Percentiles rank a stretch among this genome's conserved stretches.
Conservation (phyloP, 2,888 invertebrate genomes). For the Sthenelais limicola region DNA sequence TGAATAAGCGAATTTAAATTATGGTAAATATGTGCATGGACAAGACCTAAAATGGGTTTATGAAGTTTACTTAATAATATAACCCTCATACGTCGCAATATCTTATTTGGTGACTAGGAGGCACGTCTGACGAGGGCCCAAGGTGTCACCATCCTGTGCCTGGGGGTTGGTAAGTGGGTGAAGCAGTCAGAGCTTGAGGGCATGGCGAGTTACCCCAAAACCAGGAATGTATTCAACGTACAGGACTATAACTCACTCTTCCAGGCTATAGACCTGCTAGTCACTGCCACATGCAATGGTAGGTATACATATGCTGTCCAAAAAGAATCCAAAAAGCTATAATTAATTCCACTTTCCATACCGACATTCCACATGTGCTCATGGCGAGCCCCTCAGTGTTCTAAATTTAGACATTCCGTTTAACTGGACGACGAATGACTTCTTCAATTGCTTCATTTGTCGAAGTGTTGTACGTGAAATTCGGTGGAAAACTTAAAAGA, state of each 20-base stretch:
- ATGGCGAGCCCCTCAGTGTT: too few relatives aligned
- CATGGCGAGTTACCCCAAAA: constrained; percentile 50
- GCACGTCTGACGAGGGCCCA: constrained; percentile 42
- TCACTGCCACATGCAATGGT: constrained; percentile 49
- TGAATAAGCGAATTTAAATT: neutral
- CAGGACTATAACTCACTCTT: constrained; percentile 46
- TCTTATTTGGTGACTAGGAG: neutral
- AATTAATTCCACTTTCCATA: too few relatives aligned
- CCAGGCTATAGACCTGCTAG: constrained; percentile 46
- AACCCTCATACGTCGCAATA: neutral
- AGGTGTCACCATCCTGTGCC: constrained; percentile 46
- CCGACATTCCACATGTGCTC: too few relatives aligned
- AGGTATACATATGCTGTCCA: constrained; percentile 23
- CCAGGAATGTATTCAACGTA: constrained; percentile 47
- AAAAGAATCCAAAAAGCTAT: too few relatives aligned
- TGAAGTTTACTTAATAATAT: neutral
- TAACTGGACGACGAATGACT: too few relatives aligned
- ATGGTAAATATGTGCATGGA: neutral
- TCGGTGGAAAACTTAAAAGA: too few relatives aligned
- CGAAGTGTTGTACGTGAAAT: too few relatives aligned
- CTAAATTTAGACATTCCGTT: too few relatives aligned
- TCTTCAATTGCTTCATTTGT: too few relatives aligned
- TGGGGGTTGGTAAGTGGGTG: constrained; percentile 51
- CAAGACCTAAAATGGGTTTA: neutral
- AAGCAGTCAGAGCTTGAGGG: constrained; percentile 45